Evolutionary conservation across 2,113 vertebrate species (phyloP).

Genomic region (Cynoglossus semilaevis): DNA sequence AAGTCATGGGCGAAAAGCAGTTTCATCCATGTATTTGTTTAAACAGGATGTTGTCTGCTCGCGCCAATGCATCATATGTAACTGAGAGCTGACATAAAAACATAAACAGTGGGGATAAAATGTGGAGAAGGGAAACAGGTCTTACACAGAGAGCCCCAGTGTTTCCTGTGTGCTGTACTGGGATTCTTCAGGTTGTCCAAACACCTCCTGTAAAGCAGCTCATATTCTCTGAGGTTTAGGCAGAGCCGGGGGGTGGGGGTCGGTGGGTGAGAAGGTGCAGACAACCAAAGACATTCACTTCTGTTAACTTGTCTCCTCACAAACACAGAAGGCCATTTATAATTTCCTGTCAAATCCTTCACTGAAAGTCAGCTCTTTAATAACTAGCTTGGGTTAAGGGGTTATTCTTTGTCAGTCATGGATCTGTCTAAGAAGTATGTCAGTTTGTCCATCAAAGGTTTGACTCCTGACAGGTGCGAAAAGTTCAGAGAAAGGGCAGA

Average conservation of each 20-base stretch:
- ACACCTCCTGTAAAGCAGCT: constrained; percentile 39
- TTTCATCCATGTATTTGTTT: constrained; percentile 74
- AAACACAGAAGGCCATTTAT: constrained; percentile 43
- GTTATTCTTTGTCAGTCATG: constrained; percentile 31
- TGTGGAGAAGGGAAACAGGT: constrained; percentile 44
- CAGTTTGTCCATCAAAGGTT: constrained; percentile 37
- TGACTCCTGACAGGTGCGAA: constrained; percentile 60
- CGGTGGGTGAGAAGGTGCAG: no score
- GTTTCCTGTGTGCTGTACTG: constrained; percentile 52
- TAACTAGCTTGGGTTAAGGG: constrained; percentile 29
- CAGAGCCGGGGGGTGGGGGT: constrained; percentile 27
- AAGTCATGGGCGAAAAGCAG: constrained; percentile 37
- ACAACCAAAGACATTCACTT: constrained; percentile 23
- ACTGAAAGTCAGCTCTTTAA: constrained; percentile 37
- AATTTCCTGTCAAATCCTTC: constrained; percentile 43
- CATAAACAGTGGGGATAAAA: constrained; percentile 68
- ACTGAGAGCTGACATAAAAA: constrained; percentile 78
- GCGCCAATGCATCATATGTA: constrained; percentile 73
- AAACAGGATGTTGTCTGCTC: constrained; percentile 76
- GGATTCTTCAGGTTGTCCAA: constrained; percentile 57
- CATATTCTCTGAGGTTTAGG: constrained; percentile 29
- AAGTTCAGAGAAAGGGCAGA: constrained; percentile 56
- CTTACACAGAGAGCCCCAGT: constrained; percentile 46
- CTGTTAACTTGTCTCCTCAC: constrained; percentile 30
- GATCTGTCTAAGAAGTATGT: constrained; percentile 16